These are phyloP conservation scores for Saccopteryx leptura DNA, from an alignment of 2,113 vertebrate genomes.

Conservation along the genomic window DNA sequence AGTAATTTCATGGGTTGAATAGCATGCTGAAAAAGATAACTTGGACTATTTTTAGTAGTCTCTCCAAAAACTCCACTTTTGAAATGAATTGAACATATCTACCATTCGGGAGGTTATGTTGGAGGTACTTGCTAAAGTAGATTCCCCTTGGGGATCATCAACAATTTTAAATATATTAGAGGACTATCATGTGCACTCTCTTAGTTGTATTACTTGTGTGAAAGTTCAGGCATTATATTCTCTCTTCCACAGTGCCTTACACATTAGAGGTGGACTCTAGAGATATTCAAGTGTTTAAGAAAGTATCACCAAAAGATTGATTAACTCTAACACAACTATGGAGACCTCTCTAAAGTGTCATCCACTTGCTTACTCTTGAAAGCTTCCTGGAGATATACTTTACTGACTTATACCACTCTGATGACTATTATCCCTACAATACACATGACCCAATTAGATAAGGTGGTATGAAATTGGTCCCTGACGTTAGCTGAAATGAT, in stretches of 20 bases:
- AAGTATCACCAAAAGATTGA: not conserved
- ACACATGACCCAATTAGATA: not conserved
- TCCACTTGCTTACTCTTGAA: not conserved
- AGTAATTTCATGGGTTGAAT: not conserved
- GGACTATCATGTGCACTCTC: not conserved
- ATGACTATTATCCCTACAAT: not conserved
- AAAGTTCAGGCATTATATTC: not conserved
- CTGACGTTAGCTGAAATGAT: not conserved
- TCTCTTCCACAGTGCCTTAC: not conserved
- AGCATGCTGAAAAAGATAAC: not conserved
- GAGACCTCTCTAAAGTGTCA: not conserved
- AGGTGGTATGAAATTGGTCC: not conserved
- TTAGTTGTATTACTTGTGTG: not conserved
- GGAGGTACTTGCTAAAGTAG: not conserved
- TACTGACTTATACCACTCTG: not conserved
- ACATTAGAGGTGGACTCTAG: not conserved
- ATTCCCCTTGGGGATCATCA: rapidly evolving
- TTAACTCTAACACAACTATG: not conserved
- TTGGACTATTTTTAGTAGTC: not conserved
- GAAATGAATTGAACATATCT: not conserved
- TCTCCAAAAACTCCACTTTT: not conserved
- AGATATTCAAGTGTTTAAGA: not conserved
- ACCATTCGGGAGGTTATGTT: not conserved
- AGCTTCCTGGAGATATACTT: not conserved
- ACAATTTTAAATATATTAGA: not conserved